These are phyloP conservation scores for Zaprionus ornatus DNA, from an alignment of 1,140 invertebrate species.

Conservation along the genomic window DNA sequence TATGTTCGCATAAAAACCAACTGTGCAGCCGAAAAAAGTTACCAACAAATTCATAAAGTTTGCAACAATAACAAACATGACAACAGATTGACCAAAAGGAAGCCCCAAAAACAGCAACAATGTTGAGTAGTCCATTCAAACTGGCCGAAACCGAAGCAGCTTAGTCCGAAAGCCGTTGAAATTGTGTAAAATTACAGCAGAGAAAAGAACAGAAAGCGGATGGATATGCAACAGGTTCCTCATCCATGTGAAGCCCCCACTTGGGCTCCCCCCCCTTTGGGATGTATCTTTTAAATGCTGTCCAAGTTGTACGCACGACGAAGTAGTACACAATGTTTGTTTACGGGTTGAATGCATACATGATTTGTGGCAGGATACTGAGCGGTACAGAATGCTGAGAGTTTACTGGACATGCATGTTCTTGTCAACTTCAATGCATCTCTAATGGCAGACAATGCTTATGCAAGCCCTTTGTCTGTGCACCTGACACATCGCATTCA, in stretches of 20 bases:
- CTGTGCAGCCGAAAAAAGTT: constrained; percentile 14
- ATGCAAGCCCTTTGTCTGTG: not conserved
- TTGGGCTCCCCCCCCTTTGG: not conserved
- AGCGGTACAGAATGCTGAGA: not conserved
- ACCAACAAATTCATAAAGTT: constrained; percentile 27
- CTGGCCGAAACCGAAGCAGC: constrained; percentile 14
- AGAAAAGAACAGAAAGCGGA: constrained; percentile 9
- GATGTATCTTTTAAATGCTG: constrained; percentile 4
- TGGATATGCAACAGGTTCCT: constrained; percentile 22
- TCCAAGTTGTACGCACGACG: not conserved
- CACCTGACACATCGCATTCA: constrained; percentile 2
- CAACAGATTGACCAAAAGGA: constrained; percentile 23
- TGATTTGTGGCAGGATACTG: not conserved
- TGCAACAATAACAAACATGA: constrained; percentile 10
- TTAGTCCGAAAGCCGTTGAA: constrained; percentile 20
- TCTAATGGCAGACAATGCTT: constrained; percentile 25
- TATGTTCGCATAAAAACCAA: constrained; percentile 10
- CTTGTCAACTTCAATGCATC: constrained; percentile 26
- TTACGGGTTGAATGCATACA: not conserved
- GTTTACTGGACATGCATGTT: constrained; percentile 23
- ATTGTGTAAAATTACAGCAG: constrained; percentile 20
- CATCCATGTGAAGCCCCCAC: not conserved
- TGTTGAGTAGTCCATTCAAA: not conserved
- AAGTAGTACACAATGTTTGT: not conserved
- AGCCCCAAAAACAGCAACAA: not conserved